Percentiles rank a stretch among this genome's conserved stretches.
These are phyloP conservation scores for Lutjanus argentimaculatus DNA, from an alignment of 2,797 vertebrate genomes.

Conservation along the genomic window DNA sequence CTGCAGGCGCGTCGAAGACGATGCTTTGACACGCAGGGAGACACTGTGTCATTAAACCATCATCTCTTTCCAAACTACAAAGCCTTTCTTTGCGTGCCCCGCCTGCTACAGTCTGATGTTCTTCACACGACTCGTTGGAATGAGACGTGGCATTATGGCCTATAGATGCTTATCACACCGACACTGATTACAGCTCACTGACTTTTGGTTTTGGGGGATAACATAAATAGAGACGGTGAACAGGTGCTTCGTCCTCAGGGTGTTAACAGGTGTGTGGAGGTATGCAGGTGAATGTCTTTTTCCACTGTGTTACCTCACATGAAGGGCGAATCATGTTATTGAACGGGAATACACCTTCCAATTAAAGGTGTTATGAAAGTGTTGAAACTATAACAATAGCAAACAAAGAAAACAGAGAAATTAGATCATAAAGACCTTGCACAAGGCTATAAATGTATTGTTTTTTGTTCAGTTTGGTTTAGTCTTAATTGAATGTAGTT, in stretches of 20 bases:
- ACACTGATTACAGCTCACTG: constrained; percentile 54
- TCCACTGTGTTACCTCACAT: constrained; percentile 20
- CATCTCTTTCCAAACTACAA: constrained; percentile 24
- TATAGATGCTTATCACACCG: constrained; percentile 37
- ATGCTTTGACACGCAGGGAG: neutral
- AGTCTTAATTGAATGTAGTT: too few relatives aligned
- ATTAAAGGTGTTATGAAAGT: neutral
- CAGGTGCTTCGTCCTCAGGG: constrained; percentile 60
- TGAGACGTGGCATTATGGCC: constrained; percentile 22
- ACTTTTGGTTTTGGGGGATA: neutral
- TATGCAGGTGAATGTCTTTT: constrained; percentile 38
- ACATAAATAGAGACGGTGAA: neutral
- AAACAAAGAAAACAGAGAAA: neutral
- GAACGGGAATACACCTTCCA: neutral
- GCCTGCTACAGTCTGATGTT: constrained; percentile 12
- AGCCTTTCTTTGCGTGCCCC: neutral
- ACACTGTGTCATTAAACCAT: neutral
- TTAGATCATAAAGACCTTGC: neutral
- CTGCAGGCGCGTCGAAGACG: neutral
- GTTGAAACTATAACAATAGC: neutral
- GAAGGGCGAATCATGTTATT: neutral
- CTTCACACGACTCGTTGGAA: constrained; percentile 31
- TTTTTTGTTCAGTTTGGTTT: neutral
- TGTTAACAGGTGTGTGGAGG: constrained; percentile 56
- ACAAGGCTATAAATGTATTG: neutral